Percentiles rank a stretch among this genome's conserved stretches.
Evolutionary conservation across 2,888 invertebrate species (phyloP).

Genomic region (Pristionchus maxplancki): DNA sequence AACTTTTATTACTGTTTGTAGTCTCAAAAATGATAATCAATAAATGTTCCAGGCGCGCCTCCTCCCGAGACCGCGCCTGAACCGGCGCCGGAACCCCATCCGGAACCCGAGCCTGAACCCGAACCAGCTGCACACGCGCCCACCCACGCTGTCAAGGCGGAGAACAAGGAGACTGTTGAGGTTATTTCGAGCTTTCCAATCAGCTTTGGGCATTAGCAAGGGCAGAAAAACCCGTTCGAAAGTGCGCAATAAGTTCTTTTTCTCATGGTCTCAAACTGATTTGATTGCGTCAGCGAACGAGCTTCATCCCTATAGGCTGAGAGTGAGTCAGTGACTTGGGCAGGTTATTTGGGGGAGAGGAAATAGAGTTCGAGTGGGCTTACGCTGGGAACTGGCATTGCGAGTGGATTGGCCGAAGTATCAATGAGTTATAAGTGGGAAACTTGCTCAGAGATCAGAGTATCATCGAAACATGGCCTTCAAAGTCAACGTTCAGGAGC

Average conservation of each 20-base stretch:
- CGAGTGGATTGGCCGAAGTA: not conserved
- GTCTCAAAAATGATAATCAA: no score
- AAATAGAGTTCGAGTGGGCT: conserved; percentile 29
- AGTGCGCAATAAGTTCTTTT: not conserved
- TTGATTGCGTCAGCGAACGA: conserved; percentile 8
- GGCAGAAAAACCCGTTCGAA: not conserved
- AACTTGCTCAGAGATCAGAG: not conserved
- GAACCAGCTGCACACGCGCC: conserved; percentile 43
- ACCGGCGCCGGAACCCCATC: conserved; percentile 57
- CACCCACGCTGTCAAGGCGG: conserved; percentile 18
- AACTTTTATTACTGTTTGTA: no score
- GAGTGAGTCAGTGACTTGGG: conserved; percentile 24
- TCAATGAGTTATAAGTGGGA: conserved; percentile 15
- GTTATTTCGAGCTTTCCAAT: no score
- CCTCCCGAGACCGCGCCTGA: conserved; percentile 56
- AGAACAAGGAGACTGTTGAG: not conserved
- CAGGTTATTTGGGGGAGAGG: conserved; percentile 28
- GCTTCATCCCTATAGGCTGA: not conserved
- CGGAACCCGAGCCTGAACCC: conserved; percentile 56
- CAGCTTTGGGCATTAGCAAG: not conserved
- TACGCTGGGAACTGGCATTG: not conserved
- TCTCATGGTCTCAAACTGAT: not conserved
- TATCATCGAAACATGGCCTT: no score
- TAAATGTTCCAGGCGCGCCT: conserved; percentile 47
- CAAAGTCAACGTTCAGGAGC: not conserved